Conservation (phyloP, 2,113 vertebrate genomes). For the Mus pahari region DNA sequence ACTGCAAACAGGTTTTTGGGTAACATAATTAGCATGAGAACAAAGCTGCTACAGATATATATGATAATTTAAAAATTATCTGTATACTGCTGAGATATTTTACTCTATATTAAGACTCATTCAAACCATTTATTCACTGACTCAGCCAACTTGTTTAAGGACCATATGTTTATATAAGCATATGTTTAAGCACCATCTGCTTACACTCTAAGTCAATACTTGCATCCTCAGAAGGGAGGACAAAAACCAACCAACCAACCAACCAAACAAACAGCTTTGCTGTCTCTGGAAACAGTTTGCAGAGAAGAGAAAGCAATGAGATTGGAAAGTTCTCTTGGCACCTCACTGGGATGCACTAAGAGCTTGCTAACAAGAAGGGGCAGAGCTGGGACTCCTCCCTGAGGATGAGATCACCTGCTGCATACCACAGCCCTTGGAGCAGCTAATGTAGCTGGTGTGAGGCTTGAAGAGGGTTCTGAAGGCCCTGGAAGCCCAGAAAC, state of each 20-base stretch:
- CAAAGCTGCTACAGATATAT: too few species aligned
- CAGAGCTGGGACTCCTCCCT: neutral
- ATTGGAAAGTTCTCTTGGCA: neutral
- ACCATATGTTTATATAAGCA: neutral
- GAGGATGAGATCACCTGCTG: neutral
- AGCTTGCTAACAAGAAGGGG: neutral
- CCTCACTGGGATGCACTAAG: neutral
- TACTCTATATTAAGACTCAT: neutral
- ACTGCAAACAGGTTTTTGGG: too few species aligned
- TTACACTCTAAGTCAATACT: neutral
- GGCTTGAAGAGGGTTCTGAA: neutral
- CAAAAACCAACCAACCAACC: neutral
- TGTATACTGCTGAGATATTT: neutral
- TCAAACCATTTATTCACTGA: neutral
- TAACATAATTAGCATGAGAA: too few species aligned
- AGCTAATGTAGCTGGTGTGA: neutral
- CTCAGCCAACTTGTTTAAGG: neutral
- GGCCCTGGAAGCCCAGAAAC: neutral
- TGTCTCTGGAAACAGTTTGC: neutral
- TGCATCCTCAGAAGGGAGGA: neutral
- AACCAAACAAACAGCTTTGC: neutral
- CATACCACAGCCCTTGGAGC: neutral
- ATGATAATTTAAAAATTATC: neutral
- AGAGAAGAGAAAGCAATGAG: neutral
- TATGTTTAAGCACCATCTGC: neutral